Percentiles rank a stretch among this genome's conserved stretches.
Conservation (phyloP, 2,113 vertebrate species). For the Casuarius casuarius region DNA sequence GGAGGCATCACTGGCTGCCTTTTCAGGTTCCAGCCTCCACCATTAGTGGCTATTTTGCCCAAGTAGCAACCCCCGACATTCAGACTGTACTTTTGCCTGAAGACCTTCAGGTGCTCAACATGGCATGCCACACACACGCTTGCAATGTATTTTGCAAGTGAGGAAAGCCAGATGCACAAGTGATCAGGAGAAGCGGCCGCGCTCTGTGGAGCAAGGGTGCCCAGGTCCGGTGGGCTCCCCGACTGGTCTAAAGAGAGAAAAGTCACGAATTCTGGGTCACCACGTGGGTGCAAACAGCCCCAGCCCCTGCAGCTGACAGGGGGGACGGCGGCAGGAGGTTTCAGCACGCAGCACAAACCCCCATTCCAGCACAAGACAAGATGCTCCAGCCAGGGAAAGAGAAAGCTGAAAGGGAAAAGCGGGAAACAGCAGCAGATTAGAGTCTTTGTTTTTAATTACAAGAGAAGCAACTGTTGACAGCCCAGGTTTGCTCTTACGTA, state of each 20-base stretch:
- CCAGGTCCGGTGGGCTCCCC: background rate
- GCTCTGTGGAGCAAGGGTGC: background rate
- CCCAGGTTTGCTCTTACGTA: constrained; percentile 11
- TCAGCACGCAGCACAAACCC: background rate
- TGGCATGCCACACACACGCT: background rate
- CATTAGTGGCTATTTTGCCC: background rate
- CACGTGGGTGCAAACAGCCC: background rate
- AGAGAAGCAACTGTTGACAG: constrained; percentile 29
- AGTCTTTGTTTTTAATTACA: constrained; percentile 26
- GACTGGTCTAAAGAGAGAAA: background rate
- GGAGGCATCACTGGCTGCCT: background rate
- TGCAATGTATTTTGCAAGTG: background rate
- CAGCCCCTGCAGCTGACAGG: background rate
- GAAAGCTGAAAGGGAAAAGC: background rate
- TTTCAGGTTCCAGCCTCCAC: background rate
- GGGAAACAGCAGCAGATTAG: background rate
- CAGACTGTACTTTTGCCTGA: background rate
- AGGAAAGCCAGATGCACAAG: too few species aligned
- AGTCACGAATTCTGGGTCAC: background rate
- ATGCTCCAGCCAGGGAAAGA: background rate
- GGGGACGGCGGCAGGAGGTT: background rate
- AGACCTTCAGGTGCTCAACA: background rate
- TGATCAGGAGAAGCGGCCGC: background rate
- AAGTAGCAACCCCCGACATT: background rate
- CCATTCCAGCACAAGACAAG: background rate